Conservation (phyloP, 2,888 invertebrate species). For the Noctua janthina region DNA sequence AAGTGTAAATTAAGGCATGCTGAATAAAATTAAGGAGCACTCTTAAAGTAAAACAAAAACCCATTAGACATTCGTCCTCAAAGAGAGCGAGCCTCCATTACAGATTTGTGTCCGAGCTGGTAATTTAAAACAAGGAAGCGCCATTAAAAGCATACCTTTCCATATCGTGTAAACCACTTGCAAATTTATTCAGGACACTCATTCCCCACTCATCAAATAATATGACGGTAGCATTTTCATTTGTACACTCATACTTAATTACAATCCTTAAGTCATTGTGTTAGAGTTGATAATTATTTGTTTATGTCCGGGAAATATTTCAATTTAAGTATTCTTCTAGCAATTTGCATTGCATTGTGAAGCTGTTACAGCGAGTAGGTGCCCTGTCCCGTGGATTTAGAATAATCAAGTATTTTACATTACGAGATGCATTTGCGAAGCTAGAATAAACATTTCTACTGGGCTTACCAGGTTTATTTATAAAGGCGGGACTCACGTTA, state of each 20-base stretch:
- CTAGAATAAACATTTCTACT: slow-evolving; percentile 67
- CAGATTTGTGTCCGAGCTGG: slow-evolving; percentile 69
- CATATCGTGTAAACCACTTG: slow-evolving; percentile 83
- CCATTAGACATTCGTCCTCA: slow-evolving; percentile 35
- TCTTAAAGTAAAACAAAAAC: slow-evolving; percentile 50
- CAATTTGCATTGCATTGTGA: slow-evolving; percentile 82
- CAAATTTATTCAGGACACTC: slow-evolving; percentile 87
- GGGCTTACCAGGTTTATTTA: slow-evolving; percentile 62
- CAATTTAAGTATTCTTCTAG: slow-evolving; percentile 83
- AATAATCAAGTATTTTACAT: slow-evolving; percentile 73
- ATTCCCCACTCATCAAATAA: slow-evolving; percentile 83
- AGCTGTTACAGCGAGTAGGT: slow-evolving; percentile 65
- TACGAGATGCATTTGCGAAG: slow-evolving; percentile 65
- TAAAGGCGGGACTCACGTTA: slow-evolving; percentile 63
- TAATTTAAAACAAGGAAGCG: slow-evolving; percentile 81
- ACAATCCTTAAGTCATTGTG: slow-evolving; percentile 60
- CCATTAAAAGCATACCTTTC: slow-evolving; percentile 83
- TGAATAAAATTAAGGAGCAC: slow-evolving; percentile 50
- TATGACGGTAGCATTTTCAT: slow-evolving; percentile 77
- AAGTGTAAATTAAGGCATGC: slow-evolving; percentile 28
- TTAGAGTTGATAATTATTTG: slow-evolving; percentile 70
- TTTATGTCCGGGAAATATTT: slow-evolving; percentile 71
- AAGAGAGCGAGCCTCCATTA: slow-evolving; percentile 65
- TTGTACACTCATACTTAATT: slow-evolving; percentile 56
- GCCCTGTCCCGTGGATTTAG: slow-evolving; percentile 66